Conservation (phyloP, 2,888 invertebrate species). For the Itoplectis maculator region DNA sequence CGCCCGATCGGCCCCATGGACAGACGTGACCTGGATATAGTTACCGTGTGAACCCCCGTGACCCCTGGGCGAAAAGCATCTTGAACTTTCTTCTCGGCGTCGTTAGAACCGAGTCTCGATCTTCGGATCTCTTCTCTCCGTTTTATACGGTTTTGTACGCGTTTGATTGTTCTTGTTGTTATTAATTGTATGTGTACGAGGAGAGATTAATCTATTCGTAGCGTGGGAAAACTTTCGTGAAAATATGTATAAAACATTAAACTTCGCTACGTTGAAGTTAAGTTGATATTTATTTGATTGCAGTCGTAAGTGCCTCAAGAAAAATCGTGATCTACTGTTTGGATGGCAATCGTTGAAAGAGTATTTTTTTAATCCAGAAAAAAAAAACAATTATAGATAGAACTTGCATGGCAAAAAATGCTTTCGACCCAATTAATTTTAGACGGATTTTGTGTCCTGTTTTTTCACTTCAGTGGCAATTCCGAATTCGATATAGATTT, state of each 20-base stretch:
- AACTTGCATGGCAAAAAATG: neutral
- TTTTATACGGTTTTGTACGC: neutral
- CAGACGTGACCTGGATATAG: constrained; percentile 64
- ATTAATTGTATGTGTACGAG: neutral
- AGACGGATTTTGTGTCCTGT: neutral
- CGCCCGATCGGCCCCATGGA: constrained; percentile 34
- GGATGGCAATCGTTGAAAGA: too few relatives aligned
- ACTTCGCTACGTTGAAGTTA: neutral
- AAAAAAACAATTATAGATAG: too few relatives aligned
- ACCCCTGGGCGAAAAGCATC: constrained; percentile 6
- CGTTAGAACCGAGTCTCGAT: neutral
- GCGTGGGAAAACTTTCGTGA: constrained; percentile 2
- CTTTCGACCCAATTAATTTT: neutral
- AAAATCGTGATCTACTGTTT: too few relatives aligned
- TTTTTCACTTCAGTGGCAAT: neutral
- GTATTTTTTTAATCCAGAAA: too few relatives aligned
- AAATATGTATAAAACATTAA: constrained; percentile 20
- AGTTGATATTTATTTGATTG: too few relatives aligned
- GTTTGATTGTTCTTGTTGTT: neutral
- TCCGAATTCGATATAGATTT: neutral
- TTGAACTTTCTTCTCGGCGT: constrained; percentile 43
- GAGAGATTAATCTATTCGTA: neutral
- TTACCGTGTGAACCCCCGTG: neutral
- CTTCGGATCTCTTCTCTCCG: neutral
- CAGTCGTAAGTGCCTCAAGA: too few relatives aligned